A percentile compares a stretch with the other conserved stretches of the same genome.
Conservation (phyloP, 2,888 invertebrate genomes). For the Phengaris alcon region DNA sequence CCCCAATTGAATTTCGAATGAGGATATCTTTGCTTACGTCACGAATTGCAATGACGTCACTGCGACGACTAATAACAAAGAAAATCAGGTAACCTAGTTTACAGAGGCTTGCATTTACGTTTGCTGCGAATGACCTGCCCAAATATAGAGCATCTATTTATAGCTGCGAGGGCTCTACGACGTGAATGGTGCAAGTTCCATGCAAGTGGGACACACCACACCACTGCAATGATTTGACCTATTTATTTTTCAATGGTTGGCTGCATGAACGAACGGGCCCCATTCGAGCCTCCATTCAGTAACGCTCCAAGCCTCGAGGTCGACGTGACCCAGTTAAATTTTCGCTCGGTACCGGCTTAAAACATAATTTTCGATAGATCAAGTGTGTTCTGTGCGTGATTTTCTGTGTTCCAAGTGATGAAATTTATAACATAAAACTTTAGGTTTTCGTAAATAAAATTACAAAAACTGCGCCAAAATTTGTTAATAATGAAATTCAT, state of each 20-base stretch:
- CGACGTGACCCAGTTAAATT: conserved; percentile 61
- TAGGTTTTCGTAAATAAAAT: conserved; percentile 23
- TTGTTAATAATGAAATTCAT: conserved; percentile 41
- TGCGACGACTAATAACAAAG: conserved; percentile 63
- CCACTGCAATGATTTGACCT: conserved; percentile 76
- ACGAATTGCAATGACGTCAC: conserved; percentile 64
- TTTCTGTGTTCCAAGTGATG: not conserved
- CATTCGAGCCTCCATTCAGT: conserved; percentile 73
- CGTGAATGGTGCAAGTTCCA: conserved; percentile 67
- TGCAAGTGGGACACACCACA: conserved; percentile 70
- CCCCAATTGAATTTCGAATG: conserved; percentile 32
- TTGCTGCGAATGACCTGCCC: conserved; percentile 69
- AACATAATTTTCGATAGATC: conserved; percentile 18
- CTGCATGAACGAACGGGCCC: conserved; percentile 70
- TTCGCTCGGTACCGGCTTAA: conserved; percentile 25
- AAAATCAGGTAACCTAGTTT: conserved; percentile 77
- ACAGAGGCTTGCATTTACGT: conserved; percentile 69
- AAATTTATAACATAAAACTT: not conserved
- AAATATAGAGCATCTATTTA: conserved; percentile 75
- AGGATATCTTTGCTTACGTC: conserved; percentile 54
- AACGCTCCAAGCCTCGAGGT: conserved; percentile 66
- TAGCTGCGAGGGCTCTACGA: conserved; percentile 60
- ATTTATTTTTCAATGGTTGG: conserved; percentile 76
- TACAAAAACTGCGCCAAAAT: conserved; percentile 36
- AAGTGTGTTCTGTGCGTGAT: not conserved